phyloP scores from a whole-genome alignment of 2,797 vertebrate species.

The Hydrolagus colliei region DNA sequence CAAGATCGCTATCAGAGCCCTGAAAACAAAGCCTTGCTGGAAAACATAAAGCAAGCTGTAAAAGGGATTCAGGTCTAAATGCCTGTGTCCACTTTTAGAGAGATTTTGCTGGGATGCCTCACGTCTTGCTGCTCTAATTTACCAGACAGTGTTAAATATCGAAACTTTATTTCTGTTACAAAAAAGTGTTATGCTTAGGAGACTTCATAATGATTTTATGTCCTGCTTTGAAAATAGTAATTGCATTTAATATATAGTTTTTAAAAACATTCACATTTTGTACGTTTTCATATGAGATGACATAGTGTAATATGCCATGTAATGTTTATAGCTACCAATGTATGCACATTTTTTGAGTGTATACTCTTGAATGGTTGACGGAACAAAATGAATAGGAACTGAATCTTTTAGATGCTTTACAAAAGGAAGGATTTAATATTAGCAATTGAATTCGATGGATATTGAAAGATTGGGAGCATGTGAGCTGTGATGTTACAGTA shows the following conservation, averaged over 20 bases:
- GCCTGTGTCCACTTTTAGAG: constrained; percentile 55
- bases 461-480: constrained; percentile 43
- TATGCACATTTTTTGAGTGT: constrained; percentile 92
- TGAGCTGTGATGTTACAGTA: constrained; percentile 44
- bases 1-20: constrained; percentile 98
- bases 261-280: constrained; percentile 95
- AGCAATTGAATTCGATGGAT: constrained; percentile 68
- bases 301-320: constrained; percentile 84
- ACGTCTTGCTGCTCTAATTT: constrained; percentile 78
- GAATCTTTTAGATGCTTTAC: constrained; percentile 84
- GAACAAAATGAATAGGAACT: constrained; percentile 68
- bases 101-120: constrained; percentile 66
- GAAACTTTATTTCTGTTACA: constrained; percentile 67
- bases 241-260: constrained; percentile 76
- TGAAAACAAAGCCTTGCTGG: constrained; percentile 96
- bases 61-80: constrained; percentile 97
- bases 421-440: constrained; percentile 78
- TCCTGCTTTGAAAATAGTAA: constrained; percentile 83
- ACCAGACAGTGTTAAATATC: constrained; percentile 80
- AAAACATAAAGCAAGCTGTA: constrained; percentile 98
- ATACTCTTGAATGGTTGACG: constrained; percentile 94
- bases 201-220: constrained; percentile 73
- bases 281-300: constrained; percentile 98
- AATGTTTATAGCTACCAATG: constrained; percentile 91
- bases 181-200: constrained; percentile 76